Evolutionary conservation across 2,888 invertebrate species (phyloP).

Genomic region (Oxytorus armatus): DNA sequence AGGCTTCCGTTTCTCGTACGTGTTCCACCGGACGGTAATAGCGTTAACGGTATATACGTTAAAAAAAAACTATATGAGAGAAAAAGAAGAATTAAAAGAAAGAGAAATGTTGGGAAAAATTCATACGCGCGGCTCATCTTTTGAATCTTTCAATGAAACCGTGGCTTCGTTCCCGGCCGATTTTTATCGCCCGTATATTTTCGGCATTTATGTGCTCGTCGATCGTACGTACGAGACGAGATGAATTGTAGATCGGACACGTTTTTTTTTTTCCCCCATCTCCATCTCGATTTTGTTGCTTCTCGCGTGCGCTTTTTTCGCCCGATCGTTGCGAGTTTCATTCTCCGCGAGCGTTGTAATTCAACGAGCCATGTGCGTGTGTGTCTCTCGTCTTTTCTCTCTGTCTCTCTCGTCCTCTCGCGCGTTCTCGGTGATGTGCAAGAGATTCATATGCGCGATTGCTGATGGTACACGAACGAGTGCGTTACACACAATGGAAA

Average conservation of each 20-base stretch:
- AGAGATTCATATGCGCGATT: slow-evolving; percentile 31
- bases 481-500: slow-evolving; percentile 50
- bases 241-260: slow-evolving; percentile 2
- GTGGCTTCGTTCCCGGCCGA: slow-evolving; percentile 16
- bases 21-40: slow-evolving; percentile 42
- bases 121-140: slow-evolving; percentile 11
- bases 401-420: slow-evolving; percentile 37
- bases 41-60: slow-evolving; percentile 36
- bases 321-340: slow-evolving; percentile 32
- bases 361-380: slow-evolving; percentile 38
- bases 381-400: slow-evolving; percentile 7
- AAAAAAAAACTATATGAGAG: too few relatives aligned
- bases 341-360: slow-evolving; percentile 42
- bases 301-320: slow-evolving; percentile 18
- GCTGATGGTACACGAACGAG: slow-evolving; percentile 9
- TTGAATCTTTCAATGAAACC: slow-evolving; percentile 39
- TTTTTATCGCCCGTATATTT: slow-evolving; percentile 47
- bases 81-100: slow-evolving; percentile 17
- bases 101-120: neutral
- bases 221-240: slow-evolving; percentile 35
- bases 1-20: slow-evolving; percentile 53
- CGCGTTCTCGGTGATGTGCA: slow-evolving; percentile 18
- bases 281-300: slow-evolving; percentile 15
- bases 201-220: slow-evolving; percentile 21
- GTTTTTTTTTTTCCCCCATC: slow-evolving; percentile 3